Evolutionary conservation across 2,113 vertebrate species (phyloP), one percentile per base, ranked within the genome.

Genomic region (Orthonyx spaldingii): DNA sequence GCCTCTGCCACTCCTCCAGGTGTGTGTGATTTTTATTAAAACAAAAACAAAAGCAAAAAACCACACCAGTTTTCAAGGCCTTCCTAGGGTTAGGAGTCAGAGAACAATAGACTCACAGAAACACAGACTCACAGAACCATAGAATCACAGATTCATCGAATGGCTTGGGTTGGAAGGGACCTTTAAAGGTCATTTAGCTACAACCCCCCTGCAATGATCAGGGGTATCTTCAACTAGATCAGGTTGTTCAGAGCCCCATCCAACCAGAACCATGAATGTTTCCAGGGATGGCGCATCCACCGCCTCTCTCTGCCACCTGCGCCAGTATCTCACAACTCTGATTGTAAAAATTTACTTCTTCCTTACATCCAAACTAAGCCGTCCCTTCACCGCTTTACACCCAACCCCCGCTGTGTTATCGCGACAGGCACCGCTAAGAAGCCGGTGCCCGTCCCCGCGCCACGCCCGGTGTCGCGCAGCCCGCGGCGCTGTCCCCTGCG

Each of bases 401-500:
- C 35, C 85, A 21, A 3, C 39, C 11, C 37, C 10, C 33, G 4
- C 52, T 7, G 35, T 3, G n/a, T 8, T 7, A 16, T 0, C 3
- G n/a, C 47, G 5, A 4, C 47, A 3, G 47, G 28, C 33, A 21
- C 35, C 16, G 49, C 65, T 22, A 0, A 17, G 4, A 13, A 30
- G 55, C 7, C 0, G 37, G 26, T 19, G 60, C 5, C 22, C 0
- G 50, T 71, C 32, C 8, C 57, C 1, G 4, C 16, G 41, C 24
- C 23, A 1, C 1, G 49, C 39, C 15, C 37, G 22, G 16, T 5
- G 56, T 14, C n/a, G 0, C 55, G 2, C 28, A 2, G 63, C n/a
- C 60, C 33, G 17, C 37, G 46, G 71, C 26, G 33, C 72, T 3
- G 46, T 33, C 17, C 35, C 46, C 16, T 19, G 44, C 47, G 32